A percentile compares a stretch with the other conserved stretches of the same genome.
Evolutionary conservation across 1,140 invertebrate genomes (phyloP).

Genomic region (Brachionus rubens): DNA sequence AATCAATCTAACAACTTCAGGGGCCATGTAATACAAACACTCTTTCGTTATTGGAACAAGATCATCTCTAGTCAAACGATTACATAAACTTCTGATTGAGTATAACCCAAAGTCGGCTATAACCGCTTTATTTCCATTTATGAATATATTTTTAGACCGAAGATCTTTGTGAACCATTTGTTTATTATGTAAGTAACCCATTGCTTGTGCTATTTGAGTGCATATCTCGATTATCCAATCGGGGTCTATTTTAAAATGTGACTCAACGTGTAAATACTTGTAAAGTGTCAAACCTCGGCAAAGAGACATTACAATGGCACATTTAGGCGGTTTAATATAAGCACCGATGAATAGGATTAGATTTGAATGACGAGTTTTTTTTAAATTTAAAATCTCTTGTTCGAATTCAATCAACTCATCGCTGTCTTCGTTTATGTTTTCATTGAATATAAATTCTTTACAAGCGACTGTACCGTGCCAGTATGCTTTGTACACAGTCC

Average conservation of each 20-base stretch:
- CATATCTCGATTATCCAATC: conserved; percentile 41
- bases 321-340: conserved; percentile 90
- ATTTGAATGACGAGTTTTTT: conserved; percentile 97
- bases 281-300: conserved; percentile 47
- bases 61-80: conserved; percentile 48
- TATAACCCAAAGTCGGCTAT: conserved; percentile 99
- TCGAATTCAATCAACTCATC: background rate
- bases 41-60: conserved; percentile 64
- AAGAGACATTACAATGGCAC: conserved; percentile 73
- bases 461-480: conserved; percentile 99
- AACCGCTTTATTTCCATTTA: conserved; percentile 88
- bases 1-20: conserved; percentile 82
- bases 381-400: conserved; percentile 63
- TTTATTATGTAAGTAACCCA: conserved; percentile 95
- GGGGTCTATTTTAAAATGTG: background rate
- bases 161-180: conserved; percentile 98
- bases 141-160: conserved; percentile 96
- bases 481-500: conserved; percentile 68
- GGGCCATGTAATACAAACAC: conserved; percentile 95
- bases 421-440: conserved; percentile 73
- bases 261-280: conserved; percentile 21
- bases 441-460: conserved; percentile 89
- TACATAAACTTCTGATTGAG: conserved; percentile 72
- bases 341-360: conserved; percentile 98
- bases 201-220: conserved; percentile 69